Evolutionary conservation across 1,140 invertebrate species (phyloP), one percentile per base, ranked within the genome.

Genomic region (Trissolcus basalis): DNA sequence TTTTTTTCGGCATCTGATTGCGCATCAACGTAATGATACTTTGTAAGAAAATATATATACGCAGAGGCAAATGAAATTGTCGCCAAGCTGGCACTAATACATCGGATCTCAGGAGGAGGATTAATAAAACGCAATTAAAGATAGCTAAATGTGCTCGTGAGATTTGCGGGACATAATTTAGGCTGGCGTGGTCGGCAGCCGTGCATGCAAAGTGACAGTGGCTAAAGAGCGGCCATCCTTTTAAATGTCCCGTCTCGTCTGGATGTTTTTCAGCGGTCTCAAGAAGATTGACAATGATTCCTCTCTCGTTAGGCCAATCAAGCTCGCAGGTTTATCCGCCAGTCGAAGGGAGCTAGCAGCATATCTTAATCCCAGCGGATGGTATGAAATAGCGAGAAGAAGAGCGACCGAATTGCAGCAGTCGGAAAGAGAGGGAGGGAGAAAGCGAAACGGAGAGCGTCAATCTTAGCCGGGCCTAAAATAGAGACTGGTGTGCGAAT

Each of bases 401-500:
- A 35, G 33, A 35, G 10, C 19, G 19, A 27, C 19, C 60, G 51
- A 73, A 65, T 70, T 39, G 45, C 55, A n/a, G n/a, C 41, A 32
- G 49, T 54, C 54, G 36, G 36, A 70, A 39, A 51, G 54, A 32
- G 55, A 51, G 3, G 13, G 55, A 68, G 43, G 61, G 32, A 56
- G 43, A 35, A 14, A 68, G 14, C 47, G 39, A 64, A 55, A 67
- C 15, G 44, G 49, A 14, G 44, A 64, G 45, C 70, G 72, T 77
- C 63, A 74, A 72, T 78, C 64, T 78, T 77, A 39, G 43, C 60
- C 58, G 78, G 47, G 81, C 80, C 79, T 58, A 79, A 84, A 86
- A 86, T 81, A 84, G 19, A 27, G 80, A 70, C 65, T 59, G 76
- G 61, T 78, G 76, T 65, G 80, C 81, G 82, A 85, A 84, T 80